Evolutionary conservation across 1,140 invertebrate species (phyloP), one percentile per base, ranked within the genome.

Genomic region (Sitophilus oryzae): DNA sequence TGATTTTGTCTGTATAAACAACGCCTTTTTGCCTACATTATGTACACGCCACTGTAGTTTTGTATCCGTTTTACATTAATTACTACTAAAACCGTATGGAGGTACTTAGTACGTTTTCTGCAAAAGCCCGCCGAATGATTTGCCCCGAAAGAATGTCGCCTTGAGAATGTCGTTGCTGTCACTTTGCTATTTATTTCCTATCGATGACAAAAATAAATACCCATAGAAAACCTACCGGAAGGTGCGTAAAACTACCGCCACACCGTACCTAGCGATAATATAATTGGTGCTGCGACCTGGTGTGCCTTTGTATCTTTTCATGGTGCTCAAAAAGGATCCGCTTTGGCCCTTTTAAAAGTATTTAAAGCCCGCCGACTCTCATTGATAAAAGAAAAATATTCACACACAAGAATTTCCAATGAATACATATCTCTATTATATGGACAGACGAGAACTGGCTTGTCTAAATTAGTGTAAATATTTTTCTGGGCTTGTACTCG

Each of bases 251-350:
- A 21, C 14, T 19, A 11, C 14, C 2, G 14, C 18, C 11, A 10
- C 41, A 22, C 15, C 18, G 16, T 11, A 30, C 25, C 25, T 11
- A 30, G 25, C 5, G 25, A 6, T 30, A 11, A 30, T 30, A 30
- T n/a, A n/a, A 11, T 30, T 5, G 25, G 25, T 6, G 5, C 25
- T 30, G 21, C 16, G 9, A 11, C 20, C 9, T 19, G 18, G 6
- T 8, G 20, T 9, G 41, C 14, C 6, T 43, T 43, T 43, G 41
- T 43, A 20, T 43, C 41, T 19, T 21, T 43, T 43, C 41, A 43
- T 22, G 19, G 14, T 19, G 5, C 11, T 30, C 11, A 30, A 30
- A 30, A 30, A 30, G 5, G 25, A 30, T 30, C 11, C 5, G 25
- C 5, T 11, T 5, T 30, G 25, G 5, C 11, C 25, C 25, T 6